Base-by-base conservation (phyloP, 2,888 invertebrate genomes). In the Melieria picta region DNA sequence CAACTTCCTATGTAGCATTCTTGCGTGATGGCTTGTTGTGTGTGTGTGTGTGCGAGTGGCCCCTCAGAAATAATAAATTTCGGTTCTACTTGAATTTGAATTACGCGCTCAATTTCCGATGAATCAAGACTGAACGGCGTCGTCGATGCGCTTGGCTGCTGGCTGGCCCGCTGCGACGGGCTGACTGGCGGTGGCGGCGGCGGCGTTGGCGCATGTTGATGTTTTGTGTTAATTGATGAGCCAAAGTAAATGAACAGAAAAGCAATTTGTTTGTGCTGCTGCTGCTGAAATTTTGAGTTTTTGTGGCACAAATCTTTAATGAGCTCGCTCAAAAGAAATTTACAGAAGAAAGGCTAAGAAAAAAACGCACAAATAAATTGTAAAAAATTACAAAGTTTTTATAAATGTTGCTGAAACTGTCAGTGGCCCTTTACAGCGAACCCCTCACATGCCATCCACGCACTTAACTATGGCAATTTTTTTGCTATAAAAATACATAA, bases 61-160 rank as follows among this genome's bases (percentile, higher is more conserved):
- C 11, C 6, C 9, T 16, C 10, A 5, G 11, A 11, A 52, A 52
- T 9, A 52, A n/a, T 52, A 52, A 13, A 9, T 9, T n/a, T 7
- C 13, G 52, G 11, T 52, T 65, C 69, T 74, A 74, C 74, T 75
- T 72, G 47, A 77, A 76, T 79, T 77, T 80, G 78, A 84, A 83
- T 83, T 84, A 84, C 77, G 77, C 80, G 79, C 81, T 79, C 80
- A 81, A 83, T 83, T 84, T 84, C 84, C 85, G 79, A 78, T 81
- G 85, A 82, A 84, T 83, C 79, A 78, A 79, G 73, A 73, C 73
- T 56, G 57, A 43, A 75, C 77, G 78, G 63, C 66, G 66, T 68
- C 74, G 69, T 66, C 48, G 47, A 47, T 45, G 7, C 48, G 58
- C 42, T 60, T 13, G 52, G 43, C 42, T 65, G 63, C n/a, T 46